Evolutionary conservation across 2,113 vertebrate genomes (phyloP).

Genomic region (Penelope pileata): DNA sequence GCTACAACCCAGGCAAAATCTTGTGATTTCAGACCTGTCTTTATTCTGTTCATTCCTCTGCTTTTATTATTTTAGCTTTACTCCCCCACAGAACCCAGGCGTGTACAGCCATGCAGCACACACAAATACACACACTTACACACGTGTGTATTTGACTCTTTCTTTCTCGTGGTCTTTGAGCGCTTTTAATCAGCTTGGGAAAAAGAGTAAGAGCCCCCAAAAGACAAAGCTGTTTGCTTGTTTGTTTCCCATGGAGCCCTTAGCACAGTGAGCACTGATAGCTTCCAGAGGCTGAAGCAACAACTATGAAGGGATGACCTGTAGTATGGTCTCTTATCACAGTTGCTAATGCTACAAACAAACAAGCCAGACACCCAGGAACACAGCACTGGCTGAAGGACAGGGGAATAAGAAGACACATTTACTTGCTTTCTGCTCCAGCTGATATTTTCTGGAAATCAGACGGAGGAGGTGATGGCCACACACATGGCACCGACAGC

Average conservation of each 20-base stretch:
- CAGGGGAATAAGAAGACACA: not conserved
- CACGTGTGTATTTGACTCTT: accelerated
- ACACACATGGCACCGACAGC: not conserved
- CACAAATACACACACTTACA: accelerated
- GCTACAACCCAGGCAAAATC: not conserved
- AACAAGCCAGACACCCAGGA: not conserved
- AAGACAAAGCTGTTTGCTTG: not conserved
- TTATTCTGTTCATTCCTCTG: not conserved
- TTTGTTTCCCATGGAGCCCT: not conserved
- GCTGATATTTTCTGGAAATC: not conserved
- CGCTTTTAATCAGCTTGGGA: not conserved
- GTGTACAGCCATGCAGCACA: not conserved
- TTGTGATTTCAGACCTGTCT: not conserved
- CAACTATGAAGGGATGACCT: not conserved
- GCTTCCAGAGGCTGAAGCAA: not conserved
- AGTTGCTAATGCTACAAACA: too few species aligned
- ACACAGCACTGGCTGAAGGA: not conserved
- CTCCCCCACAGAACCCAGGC: not conserved
- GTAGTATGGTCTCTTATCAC: not conserved
- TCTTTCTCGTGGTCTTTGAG: not conserved
- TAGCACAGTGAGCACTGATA: accelerated
- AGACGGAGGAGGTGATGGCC: not conserved
- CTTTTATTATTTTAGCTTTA: not conserved
- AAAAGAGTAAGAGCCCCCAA: not conserved
- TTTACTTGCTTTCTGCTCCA: not conserved